Conservation (phyloP, 30 jellyfish, hydroid and myxozoan species). For the Rhopilema esculentum region DNA sequence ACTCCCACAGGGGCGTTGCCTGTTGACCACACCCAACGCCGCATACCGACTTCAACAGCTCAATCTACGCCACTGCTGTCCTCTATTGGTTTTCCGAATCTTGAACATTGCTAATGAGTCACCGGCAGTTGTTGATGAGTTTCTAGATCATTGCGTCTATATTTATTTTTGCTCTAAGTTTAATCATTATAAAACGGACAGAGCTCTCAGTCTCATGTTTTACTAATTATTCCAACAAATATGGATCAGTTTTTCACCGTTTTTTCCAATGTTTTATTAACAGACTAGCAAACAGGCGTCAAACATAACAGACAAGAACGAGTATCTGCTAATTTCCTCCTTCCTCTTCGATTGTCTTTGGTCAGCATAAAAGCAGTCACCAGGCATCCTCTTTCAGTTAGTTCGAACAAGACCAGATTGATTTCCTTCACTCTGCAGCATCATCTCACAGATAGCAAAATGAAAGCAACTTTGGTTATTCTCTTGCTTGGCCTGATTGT, state of each 20-base stretch:
- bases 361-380: background rate
- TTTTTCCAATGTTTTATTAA: background rate
- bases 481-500: constrained; percentile 43
- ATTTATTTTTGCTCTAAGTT: background rate
- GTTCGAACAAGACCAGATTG: background rate
- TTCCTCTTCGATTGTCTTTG: background rate
- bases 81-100: too few relatives aligned
- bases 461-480: constrained; percentile 6
- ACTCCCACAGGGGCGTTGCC: too few relatives aligned
- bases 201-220: background rate
- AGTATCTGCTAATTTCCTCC: background rate
- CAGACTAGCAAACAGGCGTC: background rate
- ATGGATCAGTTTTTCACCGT: background rate
- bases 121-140: background rate
- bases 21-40: too few relatives aligned
- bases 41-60: too few relatives aligned
- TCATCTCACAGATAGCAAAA: background rate
- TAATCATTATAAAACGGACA: background rate
- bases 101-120: too few relatives aligned
- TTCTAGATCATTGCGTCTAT: background rate
- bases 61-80: too few relatives aligned
- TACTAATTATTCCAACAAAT: background rate
- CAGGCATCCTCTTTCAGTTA: background rate
- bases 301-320: background rate
- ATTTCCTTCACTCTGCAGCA: background rate